Evolutionary conservation across 2,797 vertebrate genomes (phyloP).

Genomic region (Phrynocephalus forsythii): DNA sequence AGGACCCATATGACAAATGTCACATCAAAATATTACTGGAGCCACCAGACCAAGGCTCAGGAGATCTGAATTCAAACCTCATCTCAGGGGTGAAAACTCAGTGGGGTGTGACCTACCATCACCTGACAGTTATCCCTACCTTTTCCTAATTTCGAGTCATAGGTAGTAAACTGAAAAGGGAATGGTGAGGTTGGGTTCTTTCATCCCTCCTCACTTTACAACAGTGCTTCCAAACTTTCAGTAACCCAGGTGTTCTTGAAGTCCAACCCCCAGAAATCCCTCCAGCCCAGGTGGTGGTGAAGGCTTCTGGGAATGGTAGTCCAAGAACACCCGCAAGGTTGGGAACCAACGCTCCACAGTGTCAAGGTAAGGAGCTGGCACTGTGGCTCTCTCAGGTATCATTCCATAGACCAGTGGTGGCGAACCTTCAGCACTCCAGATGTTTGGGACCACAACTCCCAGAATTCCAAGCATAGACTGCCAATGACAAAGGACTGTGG

Average conservation of each 20-base stretch:
- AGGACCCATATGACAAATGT: background rate
- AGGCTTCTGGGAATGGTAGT: too few species aligned
- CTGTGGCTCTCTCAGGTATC: background rate
- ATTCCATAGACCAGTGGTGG: constrained; percentile 2
- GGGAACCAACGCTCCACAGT: background rate
- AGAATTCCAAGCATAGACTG: too few species aligned
- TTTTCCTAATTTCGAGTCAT: background rate
- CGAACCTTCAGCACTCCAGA: too few species aligned
- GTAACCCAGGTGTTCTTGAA: too few species aligned
- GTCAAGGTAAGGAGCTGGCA: background rate
- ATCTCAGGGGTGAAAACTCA: background rate
- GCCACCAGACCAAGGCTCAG: too few species aligned
- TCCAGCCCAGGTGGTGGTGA: too few species aligned
- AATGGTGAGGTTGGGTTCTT: background rate
- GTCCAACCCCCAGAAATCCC: too few species aligned
- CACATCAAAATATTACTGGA: background rate
- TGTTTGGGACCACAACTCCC: too few species aligned
- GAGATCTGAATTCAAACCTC: background rate
- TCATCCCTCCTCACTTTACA: background rate
- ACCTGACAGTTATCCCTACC: too few species aligned
- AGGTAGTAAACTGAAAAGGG: background rate
- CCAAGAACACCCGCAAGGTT: too few species aligned
- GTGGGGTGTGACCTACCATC: background rate
- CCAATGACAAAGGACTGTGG: too few species aligned
- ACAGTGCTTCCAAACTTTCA: background rate